Percentiles rank a stretch among this genome's conserved stretches.
These are phyloP conservation scores for Chloebia gouldiae DNA, from an alignment of 2,113 vertebrate genomes.

Conservation along the genomic window DNA sequence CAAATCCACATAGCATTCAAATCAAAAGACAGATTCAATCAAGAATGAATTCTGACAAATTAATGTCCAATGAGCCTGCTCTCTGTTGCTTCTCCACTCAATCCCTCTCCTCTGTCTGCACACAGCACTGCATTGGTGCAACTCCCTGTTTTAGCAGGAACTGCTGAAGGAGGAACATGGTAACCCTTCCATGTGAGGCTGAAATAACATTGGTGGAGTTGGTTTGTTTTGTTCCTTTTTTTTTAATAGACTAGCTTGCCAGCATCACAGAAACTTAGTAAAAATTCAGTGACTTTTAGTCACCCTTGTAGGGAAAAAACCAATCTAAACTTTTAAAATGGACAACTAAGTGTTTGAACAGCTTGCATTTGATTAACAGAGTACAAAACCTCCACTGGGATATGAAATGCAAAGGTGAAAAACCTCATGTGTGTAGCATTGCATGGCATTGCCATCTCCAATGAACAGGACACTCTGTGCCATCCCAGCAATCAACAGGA, in stretches of 20 bases:
- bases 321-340: not conserved
- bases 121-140: not conserved
- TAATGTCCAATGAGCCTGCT: not conserved
- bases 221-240: too few species aligned
- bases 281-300: not conserved
- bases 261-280: not conserved
- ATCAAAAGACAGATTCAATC: not conserved
- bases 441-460: not conserved
- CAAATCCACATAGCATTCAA: too few species aligned
- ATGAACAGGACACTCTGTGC: not conserved
- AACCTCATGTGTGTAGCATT: not conserved
- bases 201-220: too few species aligned
- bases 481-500: not conserved
- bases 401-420: not conserved
- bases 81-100: not conserved
- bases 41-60: not conserved
- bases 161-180: not conserved
- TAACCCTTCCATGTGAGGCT: not conserved
- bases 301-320: not conserved
- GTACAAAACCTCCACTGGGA: not conserved
- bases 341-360: not conserved
- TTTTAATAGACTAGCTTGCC: not conserved
- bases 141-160: not conserved
- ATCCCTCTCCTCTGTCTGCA: not conserved
- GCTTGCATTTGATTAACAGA: not conserved